Evolutionary conservation across 37 sponge, comb jelly and placozoan genomes (phyloP), one percentile per base, ranked within the genome.

Genomic region (Ianthella basta): DNA sequence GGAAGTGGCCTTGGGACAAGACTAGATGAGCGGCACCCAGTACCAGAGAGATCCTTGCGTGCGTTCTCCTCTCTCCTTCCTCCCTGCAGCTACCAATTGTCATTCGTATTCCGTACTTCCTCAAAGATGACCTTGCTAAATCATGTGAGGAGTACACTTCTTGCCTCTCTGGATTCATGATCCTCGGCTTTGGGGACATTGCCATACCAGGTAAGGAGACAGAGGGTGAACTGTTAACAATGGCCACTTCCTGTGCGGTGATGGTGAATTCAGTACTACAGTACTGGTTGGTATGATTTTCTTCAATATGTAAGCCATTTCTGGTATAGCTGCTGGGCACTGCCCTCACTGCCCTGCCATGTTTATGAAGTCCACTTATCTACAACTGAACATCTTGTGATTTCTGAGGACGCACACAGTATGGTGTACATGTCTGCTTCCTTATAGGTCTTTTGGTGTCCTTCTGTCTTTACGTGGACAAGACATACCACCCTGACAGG

Each of bases 131-230:
- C 8, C 85, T 87, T 54, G 54, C 68, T 64, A 36, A 40, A 10
- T 25, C 39, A 18, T 91, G 91, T 53, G 35, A 60, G 3, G 80
- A 68, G 18, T 65, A 66, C 30, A n/a, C 64, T 61, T 18, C 21
- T 41, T 75, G 78, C 25, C 21, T 75, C 50, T 16, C 20, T 24
- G 25, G 25, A 3, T 75, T 39, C 25, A 24, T 65, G 20, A 23
- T 88, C 19, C 81, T 94, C 29, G 95, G 95, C 0, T 94, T 91
- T 60, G 95, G 95, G 15, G 95, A 94, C 29, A 89, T 94, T 20
- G 95, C 83, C 1, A 37, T 94, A 23, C 95, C 95, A 39, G 85
- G 85, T 53, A 41, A 10, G 64, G 50, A 44, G 50, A 8, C 50
- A 44, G 50, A n/a, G n/a, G n/a, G n/a, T n/a, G n/a, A n/a, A n/a